These are phyloP conservation scores for Athalia rosae DNA, from an alignment of 2,888 invertebrate genomes.

Conservation along the genomic window DNA sequence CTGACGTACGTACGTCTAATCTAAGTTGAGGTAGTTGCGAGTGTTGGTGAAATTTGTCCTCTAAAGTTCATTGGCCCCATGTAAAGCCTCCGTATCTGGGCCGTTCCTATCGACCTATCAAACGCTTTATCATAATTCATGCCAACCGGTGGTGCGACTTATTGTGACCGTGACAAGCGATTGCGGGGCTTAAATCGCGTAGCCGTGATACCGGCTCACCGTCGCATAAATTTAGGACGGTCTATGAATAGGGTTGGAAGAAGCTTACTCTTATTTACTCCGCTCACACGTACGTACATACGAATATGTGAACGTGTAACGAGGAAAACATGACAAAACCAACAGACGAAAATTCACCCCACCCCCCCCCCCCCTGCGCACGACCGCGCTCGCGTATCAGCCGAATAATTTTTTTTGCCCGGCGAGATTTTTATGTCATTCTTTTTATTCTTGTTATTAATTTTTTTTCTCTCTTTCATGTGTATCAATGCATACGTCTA, in stretches of 20 bases:
- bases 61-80: constrained; percentile 63
- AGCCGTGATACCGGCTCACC: background rate
- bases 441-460: no score
- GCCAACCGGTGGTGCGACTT: constrained; percentile 48
- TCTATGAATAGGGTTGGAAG: constrained; percentile 27
- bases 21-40: background rate
- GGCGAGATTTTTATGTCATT: no score
- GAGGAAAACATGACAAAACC: no score
- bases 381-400: no score
- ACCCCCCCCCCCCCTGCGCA: no score
- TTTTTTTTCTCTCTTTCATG: background rate
- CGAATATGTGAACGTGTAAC: background rate
- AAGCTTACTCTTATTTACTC: background rate
- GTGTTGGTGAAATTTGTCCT: constrained; percentile 49
- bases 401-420: no score
- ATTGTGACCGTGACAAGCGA: constrained; percentile 39
- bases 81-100: constrained; percentile 61
- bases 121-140: constrained; percentile 67
- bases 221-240: constrained; percentile 26
- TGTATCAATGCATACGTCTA: background rate
- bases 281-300: background rate
- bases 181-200: constrained; percentile 33
- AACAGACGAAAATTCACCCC: no score
- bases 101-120: constrained; percentile 64
- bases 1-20: background rate